Base-by-base conservation (phyloP, 2,888 invertebrate species). In the Omphaloscelis lunosa region DNA sequence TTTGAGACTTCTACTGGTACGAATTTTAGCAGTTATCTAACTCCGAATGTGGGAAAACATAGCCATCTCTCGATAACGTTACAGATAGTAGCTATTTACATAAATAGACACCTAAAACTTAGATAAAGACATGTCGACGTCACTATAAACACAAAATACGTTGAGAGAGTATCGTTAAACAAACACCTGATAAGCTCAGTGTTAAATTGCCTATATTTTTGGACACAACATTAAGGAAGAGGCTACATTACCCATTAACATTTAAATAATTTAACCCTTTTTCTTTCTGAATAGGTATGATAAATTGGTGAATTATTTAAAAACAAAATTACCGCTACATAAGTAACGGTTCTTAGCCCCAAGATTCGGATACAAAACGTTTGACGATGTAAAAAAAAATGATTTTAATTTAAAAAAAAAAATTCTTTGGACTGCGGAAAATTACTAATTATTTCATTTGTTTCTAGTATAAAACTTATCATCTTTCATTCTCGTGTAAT, bases 91-190 rank as follows among this genome's bases (percentile, higher is more conserved):
- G 65, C 0, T 27, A 12, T 39, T 61, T 75, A 5, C 9, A 53
- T 48, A 39, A 34, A 41, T n/a, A 66, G 11, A 68, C 17, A 41
- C 39, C 2, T 48, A 0, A 9, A 27, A n/a, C 41, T 20, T 17
- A 41, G n/a, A 56, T 72, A 62, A 66, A 48, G 58, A n/a, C 41
- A 63, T 82, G 66, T 73, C 66, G 63, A 71, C 66, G 63, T 72
- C 59, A 65, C 78, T 27, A 70, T 62, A 77, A 83, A 80, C 48
- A 72, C 39, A 68, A 74, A 66, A 74, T 79, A 77, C 62, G 69
- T n/a, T 53, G 20, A 67, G 11, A 58, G 20, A 39, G 15, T 39
- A 74, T 51, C 82, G 61, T 73, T 75, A 62, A 82, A 76, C 39
- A 11, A 63, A 63, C 77, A 69, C 80, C 69, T 77, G 48, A 73